Base-by-base conservation (phyloP, 2,797 vertebrate species). In the Ateles fusciceps region DNA sequence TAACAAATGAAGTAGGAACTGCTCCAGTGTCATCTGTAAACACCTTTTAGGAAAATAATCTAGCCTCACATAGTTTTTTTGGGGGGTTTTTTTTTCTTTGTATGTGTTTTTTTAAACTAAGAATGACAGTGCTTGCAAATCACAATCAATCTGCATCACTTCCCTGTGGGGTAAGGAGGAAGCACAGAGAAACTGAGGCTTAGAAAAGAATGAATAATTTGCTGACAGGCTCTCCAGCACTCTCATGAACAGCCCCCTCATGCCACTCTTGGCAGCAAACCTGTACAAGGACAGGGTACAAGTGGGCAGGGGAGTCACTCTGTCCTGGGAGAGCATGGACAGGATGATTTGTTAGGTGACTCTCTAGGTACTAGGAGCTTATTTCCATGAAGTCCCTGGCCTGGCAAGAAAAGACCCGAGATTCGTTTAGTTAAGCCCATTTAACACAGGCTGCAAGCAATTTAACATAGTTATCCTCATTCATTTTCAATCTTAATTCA, bases 171-270 rank as follows among this genome's bases (percentile, higher is more conserved):
- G 39, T 36, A 68, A 91, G 12, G 61, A 90, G 72, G 17, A 93
- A 85, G 89, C 46, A 92, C 24, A 89, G 46, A 83, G 75, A 96
- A 92, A 97, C 13, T 2, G 52, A 72, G 14, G 57, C 57, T 96
- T n/a, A 97, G 7, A n/a, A 91, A 68, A 94, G 75, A 52, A 44
- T 36, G 52, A 86, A 42, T 17, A 46, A 88, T 72, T 57, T 88
- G 46, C 21, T 39, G 79, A 86, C 19, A 57, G 48, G 79, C 22
- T 50, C 61, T 81, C 93, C 22, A 19, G 87, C 26, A 52, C 30
- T 85, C 57, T 84, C 44, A 50, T n/a, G 19, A 52, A 74, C 21
- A 68, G 22, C 21, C 74, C 19, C 74, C 24, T 86, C 59, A 22
- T 0, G n/a, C 30, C 33, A 59, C 59, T 13, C 26, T 50, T 57